Evolutionary conservation across 2,888 invertebrate genomes (phyloP).

Genomic region (Hymenopus coronatus): DNA sequence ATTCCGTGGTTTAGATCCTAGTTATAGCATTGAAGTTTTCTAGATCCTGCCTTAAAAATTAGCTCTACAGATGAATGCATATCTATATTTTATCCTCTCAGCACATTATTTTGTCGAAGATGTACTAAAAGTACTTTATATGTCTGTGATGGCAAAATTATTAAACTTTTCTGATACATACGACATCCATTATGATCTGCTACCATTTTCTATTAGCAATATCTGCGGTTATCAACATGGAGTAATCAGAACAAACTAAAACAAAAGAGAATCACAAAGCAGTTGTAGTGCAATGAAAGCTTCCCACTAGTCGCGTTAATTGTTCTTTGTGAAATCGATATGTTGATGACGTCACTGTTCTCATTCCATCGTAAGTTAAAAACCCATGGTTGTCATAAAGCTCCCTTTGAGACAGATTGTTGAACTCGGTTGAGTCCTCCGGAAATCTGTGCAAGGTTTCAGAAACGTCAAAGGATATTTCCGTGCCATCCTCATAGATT

Average conservation of each 20-base stretch:
- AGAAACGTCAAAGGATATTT: background rate
- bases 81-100: too few species aligned
- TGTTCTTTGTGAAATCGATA: background rate
- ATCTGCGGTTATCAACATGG: too few species aligned
- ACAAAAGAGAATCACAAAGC: background rate
- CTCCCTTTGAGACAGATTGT: background rate
- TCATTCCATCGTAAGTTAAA: background rate
- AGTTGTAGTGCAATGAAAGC: background rate
- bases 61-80: too few species aligned
- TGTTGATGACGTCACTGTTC: background rate
- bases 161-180: too few species aligned
- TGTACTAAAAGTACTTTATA: too few species aligned
- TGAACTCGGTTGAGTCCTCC: background rate
- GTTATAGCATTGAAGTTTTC: too few species aligned
- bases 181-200: too few species aligned
- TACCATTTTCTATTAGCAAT: too few species aligned
- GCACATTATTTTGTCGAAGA: too few species aligned
- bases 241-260: background rate
- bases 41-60: too few species aligned
- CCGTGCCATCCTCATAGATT: background rate
- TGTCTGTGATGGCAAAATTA: too few species aligned
- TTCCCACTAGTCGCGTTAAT: background rate
- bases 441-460: background rate
- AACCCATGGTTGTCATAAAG: background rate
- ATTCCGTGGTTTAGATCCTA: too few species aligned